These are phyloP conservation scores for Seriola aureovittata DNA, from an alignment of 2,113 vertebrate genomes.

Conservation along the genomic window DNA sequence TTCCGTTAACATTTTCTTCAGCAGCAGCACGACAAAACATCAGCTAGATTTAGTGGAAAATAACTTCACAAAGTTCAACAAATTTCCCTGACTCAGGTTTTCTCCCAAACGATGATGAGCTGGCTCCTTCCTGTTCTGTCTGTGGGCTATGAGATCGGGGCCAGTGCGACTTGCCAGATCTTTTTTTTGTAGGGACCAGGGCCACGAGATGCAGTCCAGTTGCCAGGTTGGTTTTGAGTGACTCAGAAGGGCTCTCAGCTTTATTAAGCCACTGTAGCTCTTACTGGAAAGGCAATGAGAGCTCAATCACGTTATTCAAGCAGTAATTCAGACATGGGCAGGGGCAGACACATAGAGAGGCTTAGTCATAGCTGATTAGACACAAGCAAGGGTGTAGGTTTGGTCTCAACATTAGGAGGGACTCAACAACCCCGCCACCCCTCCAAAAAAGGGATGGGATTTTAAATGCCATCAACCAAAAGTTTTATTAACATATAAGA, in stretches of 20 bases:
- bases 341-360: slow-evolving; percentile 45
- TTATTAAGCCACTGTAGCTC: slow-evolving; percentile 60
- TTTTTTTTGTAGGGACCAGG: not conserved
- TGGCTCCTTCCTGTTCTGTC: slow-evolving; percentile 38
- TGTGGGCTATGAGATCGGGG: slow-evolving; percentile 11
- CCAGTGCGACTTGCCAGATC: slow-evolving; percentile 42
- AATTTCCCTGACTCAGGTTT: slow-evolving; percentile 46
- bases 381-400: not conserved
- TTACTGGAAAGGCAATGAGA: slow-evolving; percentile 46
- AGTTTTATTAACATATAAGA: no score
- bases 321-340: slow-evolving; percentile 48
- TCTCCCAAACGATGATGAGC: slow-evolving; percentile 16
- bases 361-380: slow-evolving; percentile 70
- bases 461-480: no score
- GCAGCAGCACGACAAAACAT: not conserved
- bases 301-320: slow-evolving; percentile 62
- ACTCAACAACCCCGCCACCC: no score
- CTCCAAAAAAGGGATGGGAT: no score
- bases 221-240: slow-evolving; percentile 52
- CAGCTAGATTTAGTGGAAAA: not conserved
- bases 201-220: slow-evolving; percentile 17
- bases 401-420: no score
- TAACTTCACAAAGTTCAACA: not conserved
- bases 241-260: slow-evolving; percentile 52
- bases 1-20: not conserved